phyloP scores from a whole-genome alignment of 2,797 vertebrate species.

The Dendrocincla tyrannina region DNA sequence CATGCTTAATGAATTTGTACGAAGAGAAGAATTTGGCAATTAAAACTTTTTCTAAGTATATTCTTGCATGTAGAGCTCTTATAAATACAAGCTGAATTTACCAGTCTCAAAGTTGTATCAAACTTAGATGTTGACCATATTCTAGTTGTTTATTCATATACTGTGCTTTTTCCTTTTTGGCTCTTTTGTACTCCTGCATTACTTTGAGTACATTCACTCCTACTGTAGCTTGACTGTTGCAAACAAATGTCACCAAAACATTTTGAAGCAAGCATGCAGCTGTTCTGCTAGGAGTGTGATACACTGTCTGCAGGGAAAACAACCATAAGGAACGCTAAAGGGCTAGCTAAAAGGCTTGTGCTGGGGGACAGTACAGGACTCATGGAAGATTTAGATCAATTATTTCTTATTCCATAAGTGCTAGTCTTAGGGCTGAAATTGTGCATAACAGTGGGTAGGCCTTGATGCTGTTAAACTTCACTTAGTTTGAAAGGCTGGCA shows the following conservation, averaged over 20 bases:
- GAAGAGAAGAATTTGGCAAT: not conserved
- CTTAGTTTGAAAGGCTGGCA: conserved; percentile 20
- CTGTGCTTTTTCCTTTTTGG: not conserved
- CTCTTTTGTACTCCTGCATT: not conserved
- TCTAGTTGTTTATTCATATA: not conserved
- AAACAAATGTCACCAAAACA: not conserved
- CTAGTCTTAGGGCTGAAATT: not conserved
- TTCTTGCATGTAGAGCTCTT: not conserved
- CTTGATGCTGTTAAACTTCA: not conserved
- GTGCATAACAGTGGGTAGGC: not conserved
- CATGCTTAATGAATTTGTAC: not conserved
- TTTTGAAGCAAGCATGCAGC: not conserved
- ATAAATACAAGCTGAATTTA: not conserved
- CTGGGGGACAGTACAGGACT: not conserved
- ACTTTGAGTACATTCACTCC: not conserved
- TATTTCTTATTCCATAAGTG: not conserved
- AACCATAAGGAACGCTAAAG: not conserved
- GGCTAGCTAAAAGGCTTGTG: not conserved
- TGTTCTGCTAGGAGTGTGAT: not conserved
- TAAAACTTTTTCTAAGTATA: not conserved
- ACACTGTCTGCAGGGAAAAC: not conserved
- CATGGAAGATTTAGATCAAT: not conserved
- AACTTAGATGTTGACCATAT: not conserved
- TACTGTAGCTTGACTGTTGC: not conserved
- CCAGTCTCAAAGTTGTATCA: not conserved